Evolutionary conservation across 2,797 vertebrate species (phyloP).

Genomic region (Lepus oiostolus): DNA sequence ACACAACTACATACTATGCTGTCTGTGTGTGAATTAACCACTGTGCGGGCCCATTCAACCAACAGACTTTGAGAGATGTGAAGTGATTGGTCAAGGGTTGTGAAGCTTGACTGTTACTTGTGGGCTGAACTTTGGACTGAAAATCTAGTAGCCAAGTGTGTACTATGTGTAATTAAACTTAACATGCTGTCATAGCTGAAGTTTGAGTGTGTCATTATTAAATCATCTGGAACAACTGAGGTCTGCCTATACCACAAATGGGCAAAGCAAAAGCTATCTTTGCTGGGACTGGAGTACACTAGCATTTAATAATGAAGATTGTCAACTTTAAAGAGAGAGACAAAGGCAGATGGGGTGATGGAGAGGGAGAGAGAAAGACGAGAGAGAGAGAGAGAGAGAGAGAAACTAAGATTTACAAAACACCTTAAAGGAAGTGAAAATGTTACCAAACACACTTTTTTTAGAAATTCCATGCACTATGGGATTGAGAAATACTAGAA

Average conservation of each 20-base stretch:
- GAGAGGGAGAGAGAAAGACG: not conserved
- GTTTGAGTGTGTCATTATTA: not conserved
- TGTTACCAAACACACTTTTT: not conserved
- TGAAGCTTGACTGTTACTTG: not conserved
- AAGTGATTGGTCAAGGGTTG: not conserved
- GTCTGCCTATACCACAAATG: not conserved
- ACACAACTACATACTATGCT: not conserved
- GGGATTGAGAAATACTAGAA: slow-evolving; percentile 25
- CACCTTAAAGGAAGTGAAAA: not conserved
- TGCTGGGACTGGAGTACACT: not conserved
- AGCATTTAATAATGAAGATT: not conserved
- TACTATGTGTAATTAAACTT: not conserved
- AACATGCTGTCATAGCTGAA: not conserved
- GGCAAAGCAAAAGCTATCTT: not conserved
- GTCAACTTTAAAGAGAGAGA: not conserved
- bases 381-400: not conserved
- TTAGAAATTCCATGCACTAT: slow-evolving; percentile 28
- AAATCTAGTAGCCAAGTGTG: not conserved
- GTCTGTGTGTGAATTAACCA: not conserved
- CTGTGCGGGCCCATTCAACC: not conserved
- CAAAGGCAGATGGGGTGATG: not conserved
- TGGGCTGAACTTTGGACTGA: not conserved
- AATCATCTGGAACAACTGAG: not conserved
- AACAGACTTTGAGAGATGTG: not conserved
- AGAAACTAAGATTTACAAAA: not conserved